phyloP scores from a whole-genome alignment of 2,113 vertebrate species.

The Arizona elegans region DNA sequence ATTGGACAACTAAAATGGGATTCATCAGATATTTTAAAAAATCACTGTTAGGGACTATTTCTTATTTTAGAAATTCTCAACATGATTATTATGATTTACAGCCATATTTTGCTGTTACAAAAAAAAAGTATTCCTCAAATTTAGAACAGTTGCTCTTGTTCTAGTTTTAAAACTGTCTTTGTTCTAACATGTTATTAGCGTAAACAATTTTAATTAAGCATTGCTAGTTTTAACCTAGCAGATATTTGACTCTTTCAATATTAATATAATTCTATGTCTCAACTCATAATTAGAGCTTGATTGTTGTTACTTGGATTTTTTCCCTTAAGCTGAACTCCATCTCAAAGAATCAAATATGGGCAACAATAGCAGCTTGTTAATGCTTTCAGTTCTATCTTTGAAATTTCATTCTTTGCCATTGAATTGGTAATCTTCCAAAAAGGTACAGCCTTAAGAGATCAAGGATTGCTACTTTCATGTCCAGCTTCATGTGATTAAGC shows the following conservation, averaged over 20 bases:
- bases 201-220: constrained; percentile 13
- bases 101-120: not conserved
- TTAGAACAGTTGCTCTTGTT: not conserved
- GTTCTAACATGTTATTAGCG: not conserved
- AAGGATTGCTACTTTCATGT: not conserved
- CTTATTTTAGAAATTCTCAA: not conserved
- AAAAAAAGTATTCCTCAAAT: not conserved
- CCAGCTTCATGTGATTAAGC: not conserved
- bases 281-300: not conserved
- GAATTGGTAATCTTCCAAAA: not conserved
- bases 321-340: not conserved
- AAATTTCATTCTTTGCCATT: not conserved
- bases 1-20: not conserved
- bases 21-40: not conserved
- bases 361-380: not conserved
- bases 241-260: constrained; percentile 8
- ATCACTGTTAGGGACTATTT: not conserved
- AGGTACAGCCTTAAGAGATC: not conserved
- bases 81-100: constrained; percentile 7
- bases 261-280: constrained; percentile 24
- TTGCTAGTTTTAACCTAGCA: constrained; percentile 8
- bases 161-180: not conserved
- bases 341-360: not conserved
- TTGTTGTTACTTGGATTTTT: not conserved
- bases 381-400: not conserved